A percentile compares a stretch with the other conserved stretches of the same genome.
These are phyloP conservation scores for Tipula confusa DNA, from an alignment of 2,888 invertebrate genomes.

Conservation along the genomic window DNA sequence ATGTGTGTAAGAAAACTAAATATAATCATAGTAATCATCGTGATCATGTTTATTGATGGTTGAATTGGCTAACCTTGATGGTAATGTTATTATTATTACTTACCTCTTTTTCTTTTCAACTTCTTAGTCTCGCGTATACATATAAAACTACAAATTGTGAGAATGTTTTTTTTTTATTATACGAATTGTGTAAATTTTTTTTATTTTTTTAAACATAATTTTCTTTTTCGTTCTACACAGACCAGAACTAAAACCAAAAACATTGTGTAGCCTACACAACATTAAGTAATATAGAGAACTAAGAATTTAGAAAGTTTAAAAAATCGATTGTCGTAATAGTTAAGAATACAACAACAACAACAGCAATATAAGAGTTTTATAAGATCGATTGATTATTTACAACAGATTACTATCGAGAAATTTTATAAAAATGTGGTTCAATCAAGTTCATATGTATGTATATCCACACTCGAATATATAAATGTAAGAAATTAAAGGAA, in stretches of 20 bases:
- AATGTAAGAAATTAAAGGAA: not conserved
- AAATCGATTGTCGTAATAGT: slow-evolving; percentile 5
- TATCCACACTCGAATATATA: not conserved
- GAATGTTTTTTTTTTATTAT: not conserved
- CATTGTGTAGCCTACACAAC: not conserved
- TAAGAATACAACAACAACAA: not conserved
- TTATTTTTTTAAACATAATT: not conserved
- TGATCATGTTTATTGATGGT: slow-evolving; percentile 3
- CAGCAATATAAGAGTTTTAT: not conserved
- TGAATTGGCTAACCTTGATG: slow-evolving; percentile 1
- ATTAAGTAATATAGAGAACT: slow-evolving; percentile 5
- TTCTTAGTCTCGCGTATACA: not conserved
- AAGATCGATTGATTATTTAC: slow-evolving; percentile 20
- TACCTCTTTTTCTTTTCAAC: not conserved
- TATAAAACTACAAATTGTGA: slow-evolving; percentile 15
- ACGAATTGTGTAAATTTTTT: not conserved
- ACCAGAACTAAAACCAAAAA: not conserved
- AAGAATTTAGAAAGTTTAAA: slow-evolving; percentile 20
- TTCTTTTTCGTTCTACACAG: not conserved
- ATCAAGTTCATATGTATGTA: not conserved
- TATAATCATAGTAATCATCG: not conserved
- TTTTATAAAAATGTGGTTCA: slow-evolving; percentile 6
- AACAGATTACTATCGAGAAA: slow-evolving; percentile 16
- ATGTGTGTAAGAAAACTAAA: not conserved
- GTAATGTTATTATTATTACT: not conserved